Base-by-base conservation (phyloP, 1,140 invertebrate genomes). In the Macrostomum lignano region DNA sequence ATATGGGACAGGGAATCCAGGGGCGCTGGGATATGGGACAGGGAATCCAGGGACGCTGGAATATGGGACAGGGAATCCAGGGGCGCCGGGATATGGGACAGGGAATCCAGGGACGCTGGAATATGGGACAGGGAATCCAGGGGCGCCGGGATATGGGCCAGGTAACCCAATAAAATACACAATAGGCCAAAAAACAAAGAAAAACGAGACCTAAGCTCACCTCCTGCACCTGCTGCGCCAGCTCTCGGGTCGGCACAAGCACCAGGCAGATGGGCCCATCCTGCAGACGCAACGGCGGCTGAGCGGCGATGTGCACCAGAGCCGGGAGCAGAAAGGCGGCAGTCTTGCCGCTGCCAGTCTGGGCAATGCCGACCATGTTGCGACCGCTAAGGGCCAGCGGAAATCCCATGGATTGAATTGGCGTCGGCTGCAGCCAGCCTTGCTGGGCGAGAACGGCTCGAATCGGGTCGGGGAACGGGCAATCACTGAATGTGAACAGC, bases 171-270 rank as follows among this genome's bases (percentile, higher is more conserved):
- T n/a, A n/a, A n/a, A n/a, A n/a, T n/a, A n/a, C n/a, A n/a, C n/a
- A n/a, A n/a, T n/a, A n/a, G n/a, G n/a, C n/a, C n/a, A n/a, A n/a
- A n/a, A n/a, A n/a, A n/a, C n/a, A n/a, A n/a, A n/a, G n/a, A n/a
- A n/a, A n/a, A n/a, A n/a, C n/a, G n/a, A n/a, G n/a, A n/a, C n/a
- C n/a, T n/a, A n/a, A n/a, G n/a, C n/a, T n/a, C n/a, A n/a, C n/a
- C 55, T 76, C 71, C 57, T 88, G 73, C 39, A 93, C 88, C 58
- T 93, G 84, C 48, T 88, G 81, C 1, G 84, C 84, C 36, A 93
- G 58, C 55, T 94, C 84, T 47, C 84, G 60, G 2, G 84, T 94
- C 2, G 84, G 84, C 20, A 81, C 78, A 23, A 93, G 58, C 14
- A 91, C 71, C 3, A 93, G 57, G 17, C 49, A 78, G 48, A 86